Conservation (phyloP, 1,140 invertebrate genomes). For the Aphis craccivora region DNA sequence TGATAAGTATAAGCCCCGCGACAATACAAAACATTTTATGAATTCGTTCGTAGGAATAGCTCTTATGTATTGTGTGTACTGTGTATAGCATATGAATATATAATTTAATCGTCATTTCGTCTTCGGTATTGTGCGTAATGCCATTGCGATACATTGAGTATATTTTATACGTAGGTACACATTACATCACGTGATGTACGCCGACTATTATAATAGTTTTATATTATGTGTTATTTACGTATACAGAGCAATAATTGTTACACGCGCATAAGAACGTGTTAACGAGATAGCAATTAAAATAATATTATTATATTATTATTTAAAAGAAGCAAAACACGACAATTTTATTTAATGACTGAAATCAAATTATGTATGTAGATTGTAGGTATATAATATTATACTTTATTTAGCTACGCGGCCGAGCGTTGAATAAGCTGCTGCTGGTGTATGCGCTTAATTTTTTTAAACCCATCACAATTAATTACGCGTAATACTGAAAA, state of each 20-base stretch:
- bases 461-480: neutral
- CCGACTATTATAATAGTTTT: neutral
- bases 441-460: neutral
- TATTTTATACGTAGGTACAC: too few species aligned
- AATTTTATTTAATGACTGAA: neutral
- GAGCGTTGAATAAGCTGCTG: neutral
- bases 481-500: neutral
- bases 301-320: neutral
- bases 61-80: neutral
- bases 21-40: neutral
- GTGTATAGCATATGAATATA: too few species aligned
- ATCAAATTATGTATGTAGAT: neutral
- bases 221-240: neutral
- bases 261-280: neutral
- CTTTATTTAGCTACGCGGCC: neutral
- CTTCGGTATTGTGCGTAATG: too few species aligned
- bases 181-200: neutral
- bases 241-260: neutral
- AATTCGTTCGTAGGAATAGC: neutral
- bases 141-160: too few species aligned
- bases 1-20: neutral
- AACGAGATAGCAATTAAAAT: neutral
- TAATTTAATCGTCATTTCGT: too few species aligned
- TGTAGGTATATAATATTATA: neutral
- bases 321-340: neutral